These are phyloP conservation scores for Hirundichthys speculiger DNA, from an alignment of 2,113 vertebrate species.

Conservation along the genomic window DNA sequence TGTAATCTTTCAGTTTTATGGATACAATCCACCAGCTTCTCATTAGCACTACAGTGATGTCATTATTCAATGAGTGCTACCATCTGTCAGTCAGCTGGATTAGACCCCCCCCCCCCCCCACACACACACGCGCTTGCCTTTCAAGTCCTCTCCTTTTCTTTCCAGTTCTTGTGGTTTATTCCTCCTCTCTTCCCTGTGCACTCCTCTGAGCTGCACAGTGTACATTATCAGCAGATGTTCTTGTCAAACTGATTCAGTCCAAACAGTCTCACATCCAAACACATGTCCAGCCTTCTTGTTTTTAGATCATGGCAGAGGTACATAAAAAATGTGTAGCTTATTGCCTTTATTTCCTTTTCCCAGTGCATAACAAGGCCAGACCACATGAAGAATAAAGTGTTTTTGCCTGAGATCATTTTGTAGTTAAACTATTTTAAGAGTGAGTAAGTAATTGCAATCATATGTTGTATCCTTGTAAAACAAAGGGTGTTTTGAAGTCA, in stretches of 20 bases:
- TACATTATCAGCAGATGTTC: slow-evolving; percentile 23
- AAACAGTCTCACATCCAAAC: no score
- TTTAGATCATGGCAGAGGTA: neutral
- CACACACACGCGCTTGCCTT: neutral
- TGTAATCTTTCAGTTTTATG: no score
- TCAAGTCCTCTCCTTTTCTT: slow-evolving; percentile 1
- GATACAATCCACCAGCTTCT: no score
- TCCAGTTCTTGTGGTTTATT: neutral
- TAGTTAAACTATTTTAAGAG: slow-evolving; percentile 13
- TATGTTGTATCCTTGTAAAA: slow-evolving; percentile 28
- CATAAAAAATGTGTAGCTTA: neutral
- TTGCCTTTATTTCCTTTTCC: neutral
- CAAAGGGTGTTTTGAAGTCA: neutral
- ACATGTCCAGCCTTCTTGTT: no score
- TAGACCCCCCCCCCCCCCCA: slow-evolving; percentile 4
- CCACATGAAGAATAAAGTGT: neutral
- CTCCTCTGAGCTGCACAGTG: slow-evolving; percentile 30
- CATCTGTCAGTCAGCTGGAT: slow-evolving; percentile 55
- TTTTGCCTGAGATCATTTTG: slow-evolving; percentile 31
- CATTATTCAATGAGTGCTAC: slow-evolving; percentile 76
- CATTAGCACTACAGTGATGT: slow-evolving; percentile 58
- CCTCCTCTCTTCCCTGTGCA: neutral
- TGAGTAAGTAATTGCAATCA: slow-evolving; percentile 48
- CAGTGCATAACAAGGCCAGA: slow-evolving; percentile 2
- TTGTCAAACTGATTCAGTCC: slow-evolving; percentile 24